Evolutionary conservation across 2,888 invertebrate species (phyloP), one percentile per base, ranked within the genome.

Genomic region (Tholera decimalis): DNA sequence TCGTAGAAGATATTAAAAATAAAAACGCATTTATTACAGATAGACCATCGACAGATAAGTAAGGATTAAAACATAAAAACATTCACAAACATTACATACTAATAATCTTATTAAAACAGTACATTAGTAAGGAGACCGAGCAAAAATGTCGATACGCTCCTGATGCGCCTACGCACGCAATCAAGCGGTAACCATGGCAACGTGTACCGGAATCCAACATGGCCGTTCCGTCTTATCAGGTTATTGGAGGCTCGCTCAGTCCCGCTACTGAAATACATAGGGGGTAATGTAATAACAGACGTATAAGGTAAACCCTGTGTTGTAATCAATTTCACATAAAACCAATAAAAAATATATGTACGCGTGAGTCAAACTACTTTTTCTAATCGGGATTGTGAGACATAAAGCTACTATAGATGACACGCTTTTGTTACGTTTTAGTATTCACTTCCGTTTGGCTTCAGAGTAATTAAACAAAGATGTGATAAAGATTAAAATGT

Each of bases 171-270:
- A 90, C 90, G 87, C 90, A 87, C 84, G 89, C 88, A 83, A 85
- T 79, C 83, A 87, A 85, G 87, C 87, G 84, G 91, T 92, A 90
- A 89, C 92, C 88, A 92, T 89, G 85, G 88, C 85, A 85, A 92
- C 89, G 84, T 80, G 73, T 79, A 77, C 67, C 66, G 86, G 89
- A 91, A 92, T 93, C 85, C 92, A 93, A 93, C 64, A 93, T 93
- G 93, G 93, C 93, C 75, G 89, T 61, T 54, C 62, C 77, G 73
- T 85, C 79, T 88, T 90, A 90, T 90, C 89, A 86, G 83, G 87
- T 89, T 91, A 89, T 89, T 87, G 87, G 87, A 85, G 80, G 79
- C 66, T 73, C 64, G 57, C 65, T 65, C 53, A 54, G 62, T 79
- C 73, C 83, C 78, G 82, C 84, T 83, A 83, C 82, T 80, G 80